Conservation (phyloP, 2,888 invertebrate species). For the Alloplasta piceator region DNA sequence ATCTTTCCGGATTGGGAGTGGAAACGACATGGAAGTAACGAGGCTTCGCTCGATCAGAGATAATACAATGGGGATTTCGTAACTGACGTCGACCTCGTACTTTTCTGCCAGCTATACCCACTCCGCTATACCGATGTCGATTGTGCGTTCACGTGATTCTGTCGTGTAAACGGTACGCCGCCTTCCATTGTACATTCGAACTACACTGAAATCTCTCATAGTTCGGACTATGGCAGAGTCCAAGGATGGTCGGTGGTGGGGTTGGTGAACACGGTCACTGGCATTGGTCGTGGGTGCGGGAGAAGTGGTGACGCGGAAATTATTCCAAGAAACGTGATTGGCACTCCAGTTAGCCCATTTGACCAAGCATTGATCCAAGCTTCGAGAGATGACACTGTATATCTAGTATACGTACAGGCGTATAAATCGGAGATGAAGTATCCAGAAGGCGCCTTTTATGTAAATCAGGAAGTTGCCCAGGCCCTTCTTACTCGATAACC, state of each 20-base stretch:
- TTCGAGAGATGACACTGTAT: slow-evolving; percentile 16
- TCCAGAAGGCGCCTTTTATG: slow-evolving; percentile 17
- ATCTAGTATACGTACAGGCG: not conserved
- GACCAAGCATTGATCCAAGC: not conserved
- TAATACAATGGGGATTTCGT: slow-evolving; percentile 60
- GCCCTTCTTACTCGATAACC: slow-evolving; percentile 6
- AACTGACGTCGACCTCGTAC: slow-evolving; percentile 48
- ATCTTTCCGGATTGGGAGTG: slow-evolving; percentile 51
- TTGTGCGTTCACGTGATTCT: slow-evolving; percentile 57
- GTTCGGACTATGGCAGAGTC: not conserved
- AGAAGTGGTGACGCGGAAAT: not conserved
- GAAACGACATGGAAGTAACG: slow-evolving; percentile 56
- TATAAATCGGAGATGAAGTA: slow-evolving; percentile 1
- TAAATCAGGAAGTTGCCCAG: slow-evolving; percentile 35
- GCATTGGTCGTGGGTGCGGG: not conserved
- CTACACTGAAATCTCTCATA: not conserved
- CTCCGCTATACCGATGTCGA: slow-evolving; percentile 24
- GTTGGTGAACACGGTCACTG: not conserved
- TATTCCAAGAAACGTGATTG: not conserved
- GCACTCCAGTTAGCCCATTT: not conserved
- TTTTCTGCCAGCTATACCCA: not conserved
- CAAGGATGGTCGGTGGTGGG: not conserved
- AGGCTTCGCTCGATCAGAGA: slow-evolving; percentile 60
- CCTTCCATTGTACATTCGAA: slow-evolving; percentile 17
- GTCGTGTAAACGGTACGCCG: slow-evolving; percentile 44